Percentiles rank a stretch among this genome's conserved stretches.
phyloP scores from a whole-genome alignment of 1,140 invertebrate genomes.

The Tetramorium simillimum region DNA sequence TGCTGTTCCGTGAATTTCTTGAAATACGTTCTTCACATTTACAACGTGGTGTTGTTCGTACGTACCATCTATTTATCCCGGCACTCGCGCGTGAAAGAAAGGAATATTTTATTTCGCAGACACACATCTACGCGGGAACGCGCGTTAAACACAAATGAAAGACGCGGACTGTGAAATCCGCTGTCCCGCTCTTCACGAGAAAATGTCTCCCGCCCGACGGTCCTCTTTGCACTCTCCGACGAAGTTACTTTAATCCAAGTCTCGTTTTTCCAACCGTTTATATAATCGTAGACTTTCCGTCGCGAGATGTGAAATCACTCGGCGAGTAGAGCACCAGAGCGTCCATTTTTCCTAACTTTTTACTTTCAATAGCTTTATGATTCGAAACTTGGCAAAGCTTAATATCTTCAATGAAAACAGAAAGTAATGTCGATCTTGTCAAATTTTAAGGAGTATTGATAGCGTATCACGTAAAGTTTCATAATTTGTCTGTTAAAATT shows the following conservation, averaged over 20 bases:
- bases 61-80: slow-evolving; percentile 80
- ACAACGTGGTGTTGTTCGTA: slow-evolving; percentile 92
- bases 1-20: slow-evolving; percentile 92
- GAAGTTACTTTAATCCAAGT: slow-evolving; percentile 16
- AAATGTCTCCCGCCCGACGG: background rate
- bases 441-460: background rate
- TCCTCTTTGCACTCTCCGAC: background rate
- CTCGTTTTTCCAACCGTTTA: slow-evolving; percentile 4
- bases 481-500: background rate
- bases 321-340: background rate
- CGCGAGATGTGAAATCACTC: background rate
- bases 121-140: background rate
- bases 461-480: background rate
- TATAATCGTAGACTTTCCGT: slow-evolving; percentile 3
- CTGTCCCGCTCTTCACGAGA: background rate
- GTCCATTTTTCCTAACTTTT: background rate
- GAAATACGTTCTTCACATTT: slow-evolving; percentile 92
- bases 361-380: background rate
- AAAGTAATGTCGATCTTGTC: background rate
- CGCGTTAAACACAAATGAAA: slow-evolving; percentile 32
- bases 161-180: slow-evolving; percentile 20
- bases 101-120: slow-evolving; percentile 39
- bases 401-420: background rate
- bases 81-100: background rate
- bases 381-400: background rate